Conservation (phyloP, 1,140 invertebrate genomes). For the Grapholita molesta region DNA sequence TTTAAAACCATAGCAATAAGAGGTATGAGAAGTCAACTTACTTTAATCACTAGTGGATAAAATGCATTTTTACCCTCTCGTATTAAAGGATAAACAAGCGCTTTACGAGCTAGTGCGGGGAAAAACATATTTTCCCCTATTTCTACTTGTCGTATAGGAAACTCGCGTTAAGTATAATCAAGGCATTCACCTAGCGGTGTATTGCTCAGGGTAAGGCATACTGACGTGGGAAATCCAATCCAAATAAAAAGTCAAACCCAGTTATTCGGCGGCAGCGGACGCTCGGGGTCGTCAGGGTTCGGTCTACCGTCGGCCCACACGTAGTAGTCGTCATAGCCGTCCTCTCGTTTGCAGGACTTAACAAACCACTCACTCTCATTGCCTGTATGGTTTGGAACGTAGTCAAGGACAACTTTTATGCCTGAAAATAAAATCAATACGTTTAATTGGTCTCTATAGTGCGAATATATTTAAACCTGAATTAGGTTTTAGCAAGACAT, state of each 20-base stretch:
- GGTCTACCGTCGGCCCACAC: constrained; percentile 78
- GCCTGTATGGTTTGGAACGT: constrained; percentile 20
- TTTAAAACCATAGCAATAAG: too few species aligned
- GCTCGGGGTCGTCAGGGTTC: constrained; percentile 39
- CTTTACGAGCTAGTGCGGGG: too few species aligned
- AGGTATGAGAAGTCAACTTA: too few species aligned
- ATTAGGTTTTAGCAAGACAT: not conserved
- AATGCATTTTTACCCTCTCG: too few species aligned
- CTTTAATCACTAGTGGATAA: too few species aligned
- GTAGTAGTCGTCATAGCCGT: constrained; percentile 80
- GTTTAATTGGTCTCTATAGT: too few species aligned
- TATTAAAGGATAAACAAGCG: too few species aligned
- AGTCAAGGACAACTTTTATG: constrained; percentile 20
- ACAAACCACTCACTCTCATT: constrained; percentile 80
- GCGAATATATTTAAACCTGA: not conserved
- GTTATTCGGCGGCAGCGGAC: constrained; percentile 77
- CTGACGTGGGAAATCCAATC: not conserved
- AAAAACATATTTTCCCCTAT: too few species aligned
- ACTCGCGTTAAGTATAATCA: too few species aligned
- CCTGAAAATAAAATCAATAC: constrained; percentile 26
- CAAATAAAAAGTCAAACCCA: constrained; percentile 70
- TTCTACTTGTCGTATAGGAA: too few species aligned
- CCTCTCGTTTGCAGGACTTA: constrained; percentile 70
- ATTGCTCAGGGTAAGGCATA: too few species aligned
- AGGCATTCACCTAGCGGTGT: too few species aligned